phyloP scores from a whole-genome alignment of 2,888 invertebrate genomes.

The Pterostichus madidus region DNA sequence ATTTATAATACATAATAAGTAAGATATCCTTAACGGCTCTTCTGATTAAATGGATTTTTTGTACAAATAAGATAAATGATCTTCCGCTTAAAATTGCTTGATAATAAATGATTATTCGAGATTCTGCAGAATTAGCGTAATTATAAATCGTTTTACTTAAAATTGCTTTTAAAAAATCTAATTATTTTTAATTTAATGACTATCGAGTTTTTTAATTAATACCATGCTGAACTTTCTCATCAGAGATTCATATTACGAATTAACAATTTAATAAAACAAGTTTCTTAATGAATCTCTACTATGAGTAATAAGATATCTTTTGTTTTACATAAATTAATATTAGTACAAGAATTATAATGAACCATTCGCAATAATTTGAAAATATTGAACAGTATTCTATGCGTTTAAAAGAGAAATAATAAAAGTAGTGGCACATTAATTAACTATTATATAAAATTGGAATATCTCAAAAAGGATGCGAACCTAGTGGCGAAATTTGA shows the following conservation, averaged over 20 bases:
- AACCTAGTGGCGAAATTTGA: too few species aligned
- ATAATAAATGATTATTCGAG: constrained; percentile 44
- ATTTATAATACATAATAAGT: background rate
- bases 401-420: too few species aligned
- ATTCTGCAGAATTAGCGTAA: constrained; percentile 41
- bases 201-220: constrained; percentile 41
- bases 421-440: too few species aligned
- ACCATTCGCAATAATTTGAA: too few species aligned
- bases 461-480: too few species aligned
- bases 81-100: constrained; percentile 1
- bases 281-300: too few species aligned
- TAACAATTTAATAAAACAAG: background rate
- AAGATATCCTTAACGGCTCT: background rate
- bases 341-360: too few species aligned
- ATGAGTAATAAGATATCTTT: too few species aligned
- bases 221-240: background rate
- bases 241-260: constrained; percentile 3
- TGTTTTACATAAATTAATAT: too few species aligned
- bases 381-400: too few species aligned
- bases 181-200: constrained; percentile 39
- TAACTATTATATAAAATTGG: too few species aligned
- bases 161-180: constrained; percentile 31
- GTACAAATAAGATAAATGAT: constrained; percentile 45
- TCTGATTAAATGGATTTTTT: constrained; percentile 32
- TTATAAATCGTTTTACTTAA: constrained; percentile 43